Conservation (phyloP, 53 echinoderm and acorn worm genomes). For the Stichopus horrens region DNA sequence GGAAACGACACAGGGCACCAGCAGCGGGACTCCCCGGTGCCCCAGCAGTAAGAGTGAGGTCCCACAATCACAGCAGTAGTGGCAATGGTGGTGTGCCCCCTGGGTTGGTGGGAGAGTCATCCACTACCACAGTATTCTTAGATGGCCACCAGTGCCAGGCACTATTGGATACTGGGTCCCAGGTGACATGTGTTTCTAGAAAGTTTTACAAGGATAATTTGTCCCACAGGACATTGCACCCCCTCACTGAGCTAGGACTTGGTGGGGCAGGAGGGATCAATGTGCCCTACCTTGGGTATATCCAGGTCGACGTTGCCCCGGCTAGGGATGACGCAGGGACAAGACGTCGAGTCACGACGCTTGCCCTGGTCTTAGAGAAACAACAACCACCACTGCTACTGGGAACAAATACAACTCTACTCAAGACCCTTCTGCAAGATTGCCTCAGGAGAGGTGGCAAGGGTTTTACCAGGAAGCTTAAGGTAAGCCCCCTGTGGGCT, state of each 20-base stretch:
- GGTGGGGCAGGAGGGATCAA: slow-evolving; percentile 52
- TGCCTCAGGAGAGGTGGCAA: slow-evolving; percentile 43
- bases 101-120: slow-evolving; percentile 47
- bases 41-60: slow-evolving; percentile 2
- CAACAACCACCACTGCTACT: background rate
- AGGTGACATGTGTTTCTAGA: slow-evolving; percentile 53
- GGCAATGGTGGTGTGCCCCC: background rate
- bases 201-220: slow-evolving; percentile 44
- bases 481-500: slow-evolving; percentile 15
- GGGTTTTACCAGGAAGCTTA: slow-evolving; percentile 2
- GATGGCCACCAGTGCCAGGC: slow-evolving; percentile 34
- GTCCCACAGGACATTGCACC: slow-evolving; percentile 33
- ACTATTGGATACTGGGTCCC: slow-evolving; percentile 69
- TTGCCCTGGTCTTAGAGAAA: slow-evolving; percentile 63
- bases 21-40: slow-evolving; percentile 48
- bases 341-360: slow-evolving; percentile 2
- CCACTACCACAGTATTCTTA: slow-evolving; percentile 28
- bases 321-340: slow-evolving; percentile 42
- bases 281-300: slow-evolving; percentile 62
- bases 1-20: slow-evolving; percentile 58
- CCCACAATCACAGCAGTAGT: background rate
- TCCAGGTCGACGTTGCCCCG: slow-evolving; percentile 33
- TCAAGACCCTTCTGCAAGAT: slow-evolving; percentile 9
- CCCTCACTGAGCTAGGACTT: slow-evolving; percentile 48
- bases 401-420: background rate